A percentile compares a stretch with the other conserved stretches of the same genome.
Evolutionary conservation across 2,888 invertebrate species (phyloP).

Genomic region (Diaphora mendica): DNA sequence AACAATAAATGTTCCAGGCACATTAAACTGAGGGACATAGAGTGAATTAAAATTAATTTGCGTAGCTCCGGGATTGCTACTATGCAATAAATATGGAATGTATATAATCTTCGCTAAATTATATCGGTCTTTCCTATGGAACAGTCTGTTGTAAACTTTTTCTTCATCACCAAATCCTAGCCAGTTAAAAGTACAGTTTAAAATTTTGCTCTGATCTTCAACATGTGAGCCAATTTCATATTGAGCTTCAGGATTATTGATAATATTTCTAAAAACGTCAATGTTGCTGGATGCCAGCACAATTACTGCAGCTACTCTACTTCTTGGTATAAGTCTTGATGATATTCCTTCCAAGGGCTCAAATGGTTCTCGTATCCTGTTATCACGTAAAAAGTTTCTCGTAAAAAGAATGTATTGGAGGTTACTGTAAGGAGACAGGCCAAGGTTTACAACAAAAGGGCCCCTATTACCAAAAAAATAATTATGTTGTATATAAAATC

Average conservation of each 20-base stretch:
- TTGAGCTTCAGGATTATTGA: conserved; percentile 95
- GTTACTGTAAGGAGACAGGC: conserved; percentile 94
- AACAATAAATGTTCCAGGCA: conserved; percentile 89
- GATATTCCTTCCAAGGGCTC: conserved; percentile 88
- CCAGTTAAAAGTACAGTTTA: conserved; percentile 98
- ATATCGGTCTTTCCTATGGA: conserved; percentile 96
- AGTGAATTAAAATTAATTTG: conserved; percentile 92
- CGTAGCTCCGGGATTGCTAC: conserved; percentile 95
- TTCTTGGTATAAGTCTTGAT: conserved; percentile 93
- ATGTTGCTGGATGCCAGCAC: conserved; percentile 97
- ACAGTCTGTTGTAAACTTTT: conserved; percentile 91
- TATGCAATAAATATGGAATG: conserved; percentile 95
- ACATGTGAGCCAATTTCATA: conserved; percentile 98
- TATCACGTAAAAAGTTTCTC: conserved; percentile 94
- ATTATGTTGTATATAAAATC: conserved; percentile 93
- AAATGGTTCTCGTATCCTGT: conserved; percentile 95
- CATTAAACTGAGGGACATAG: conserved; percentile 92
- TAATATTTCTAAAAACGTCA: conserved; percentile 94
- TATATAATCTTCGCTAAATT: conserved; percentile 97
- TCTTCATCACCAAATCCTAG: conserved; percentile 92
- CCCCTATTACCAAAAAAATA: conserved; percentile 96
- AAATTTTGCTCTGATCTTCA: conserved; percentile 95
- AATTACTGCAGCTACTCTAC: conserved; percentile 96
- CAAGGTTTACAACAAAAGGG: conserved; percentile 94
- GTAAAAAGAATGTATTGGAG: conserved; percentile 94